Base-by-base conservation (phyloP, 2,888 invertebrate species). In the Aphelenchoides bicaudatus region DNA sequence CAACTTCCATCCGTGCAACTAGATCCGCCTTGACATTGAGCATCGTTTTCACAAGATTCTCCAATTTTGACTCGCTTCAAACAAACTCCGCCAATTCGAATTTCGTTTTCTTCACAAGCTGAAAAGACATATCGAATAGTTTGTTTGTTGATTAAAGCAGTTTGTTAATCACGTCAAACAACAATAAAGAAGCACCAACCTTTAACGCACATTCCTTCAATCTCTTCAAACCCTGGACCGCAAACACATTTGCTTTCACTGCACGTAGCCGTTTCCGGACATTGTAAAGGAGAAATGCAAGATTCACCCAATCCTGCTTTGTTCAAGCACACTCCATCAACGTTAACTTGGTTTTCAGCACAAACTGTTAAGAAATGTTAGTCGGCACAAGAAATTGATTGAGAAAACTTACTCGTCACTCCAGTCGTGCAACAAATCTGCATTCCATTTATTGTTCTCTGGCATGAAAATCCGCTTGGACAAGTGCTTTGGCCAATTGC, bases 381-480 rank as follows among this genome's bases (percentile, higher is more conserved):
- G n/a, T n/a, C n/a, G n/a, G n/a, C n/a, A n/a, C n/a, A n/a, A n/a
- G n/a, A n/a, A n/a, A n/a, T n/a, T n/a, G n/a, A n/a, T n/a, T n/a
- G n/a, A n/a, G n/a, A n/a, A n/a, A 54, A 60, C 38, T 61, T 29
- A 56, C 66, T 37, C 1, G 51, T 53, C 2, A 65, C 68, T 19
- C 71, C 68, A 16, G 73, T 70, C 8, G 76, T 75, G 51, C 76
- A 76, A 61, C 76, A 76, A 43, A 76, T 71, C 59, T 77, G 75
- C 6, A 66, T 50, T n/a, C 76, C 76, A 19, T 60, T 65, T 52
- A 70, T 66, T 46, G 69, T 66, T 39, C 74, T 52, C 53, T 78
- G 75, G 59, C 78, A 78, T 6, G 72, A 72, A 59, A 73, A 78
- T 30, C 78, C 78, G n/a, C 56, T 51, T 30, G 74, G 74, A 53